Base-by-base conservation (phyloP, 2,113 vertebrate species). In the Passerina amoena region DNA sequence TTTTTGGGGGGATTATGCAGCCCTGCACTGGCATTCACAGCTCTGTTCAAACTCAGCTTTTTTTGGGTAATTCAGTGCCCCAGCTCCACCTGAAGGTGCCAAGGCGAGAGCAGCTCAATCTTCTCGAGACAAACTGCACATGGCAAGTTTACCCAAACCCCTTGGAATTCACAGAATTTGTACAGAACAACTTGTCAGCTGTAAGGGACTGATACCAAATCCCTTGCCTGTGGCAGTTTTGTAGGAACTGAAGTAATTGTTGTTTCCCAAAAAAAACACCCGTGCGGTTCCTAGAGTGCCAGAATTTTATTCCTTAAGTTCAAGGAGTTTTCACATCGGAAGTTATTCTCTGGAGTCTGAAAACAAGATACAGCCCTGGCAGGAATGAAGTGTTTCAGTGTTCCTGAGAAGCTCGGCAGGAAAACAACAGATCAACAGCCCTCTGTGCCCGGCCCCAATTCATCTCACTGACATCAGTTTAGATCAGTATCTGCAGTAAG, bases 401-500 rank as follows among this genome's bases (percentile, higher is more conserved):
- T 51, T 66, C 56, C 83, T 1, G 23, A 86, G 92, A 28, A 90
- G 40, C 51, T 31, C 31, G 24, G 24, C 44, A 85, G 79, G 66
- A 92, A 95, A 95, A 96, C 66, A 93, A 73, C 72, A 64, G 47
- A 83, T 60, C 80, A 88, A 78, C 94, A 94, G 14, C 61, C 61
- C 70, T 47, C 69, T 38, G 23, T 54, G 11, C 38, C 28, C 37
- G n/a, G 22, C 28, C 63, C 90, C 56, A 94, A 92, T 94, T 92
- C 72, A 95, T 92, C 93, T 89, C 94, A 14, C 65, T 96, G 93
- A 95, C 95, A 91, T 69, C 84, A 61, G 61, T 61, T 92, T 45
- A 97, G 94, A 97, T 95, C 94, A 1, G 1, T 95, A 97, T 96
- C 94, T 86, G 63, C 60, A 66, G 28, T 93, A 92, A 94, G 90